Percentiles rank a stretch among this genome's conserved stretches.
Evolutionary conservation across 2,888 invertebrate genomes (phyloP).

Genomic region (Hirtodrosophila alboralis): DNA sequence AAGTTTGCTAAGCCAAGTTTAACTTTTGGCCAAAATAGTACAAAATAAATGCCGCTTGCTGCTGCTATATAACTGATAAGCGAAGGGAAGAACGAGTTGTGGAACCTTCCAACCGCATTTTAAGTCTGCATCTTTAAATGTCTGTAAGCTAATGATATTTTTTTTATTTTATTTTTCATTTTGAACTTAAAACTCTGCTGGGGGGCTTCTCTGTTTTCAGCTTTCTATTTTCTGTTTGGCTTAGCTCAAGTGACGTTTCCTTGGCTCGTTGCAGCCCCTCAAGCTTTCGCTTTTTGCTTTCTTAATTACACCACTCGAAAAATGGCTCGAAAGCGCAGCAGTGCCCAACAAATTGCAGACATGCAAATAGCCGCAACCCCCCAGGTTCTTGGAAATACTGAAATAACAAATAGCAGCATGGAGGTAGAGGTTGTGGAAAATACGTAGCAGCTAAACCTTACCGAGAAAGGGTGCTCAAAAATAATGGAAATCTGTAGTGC

Average conservation of each 20-base stretch:
- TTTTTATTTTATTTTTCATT: no score
- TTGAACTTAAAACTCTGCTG: neutral
- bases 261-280: constrained; percentile 42
- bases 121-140: constrained; percentile 51
- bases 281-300: constrained; percentile 65
- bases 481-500: neutral
- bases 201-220: no score
- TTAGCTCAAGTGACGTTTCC: constrained; percentile 50
- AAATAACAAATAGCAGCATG: constrained; percentile 22
- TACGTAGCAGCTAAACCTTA: neutral
- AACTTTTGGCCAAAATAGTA: constrained; percentile 53
- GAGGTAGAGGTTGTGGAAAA: constrained; percentile 1
- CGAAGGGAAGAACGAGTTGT: constrained; percentile 17
- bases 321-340: constrained; percentile 61
- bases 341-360: constrained; percentile 64
- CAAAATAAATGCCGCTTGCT: constrained; percentile 41
- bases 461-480: neutral
- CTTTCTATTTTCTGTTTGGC: constrained; percentile 47
- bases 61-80: constrained; percentile 60
- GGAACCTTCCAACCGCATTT: constrained; percentile 34
- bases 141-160: constrained; percentile 58
- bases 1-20: constrained; percentile 57
- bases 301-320: constrained; percentile 65
- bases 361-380: constrained; percentile 62
- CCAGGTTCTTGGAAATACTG: constrained; percentile 24